Evolutionary conservation across 2,888 invertebrate genomes (phyloP).

Genomic region (Tetragonula carbonaria): DNA sequence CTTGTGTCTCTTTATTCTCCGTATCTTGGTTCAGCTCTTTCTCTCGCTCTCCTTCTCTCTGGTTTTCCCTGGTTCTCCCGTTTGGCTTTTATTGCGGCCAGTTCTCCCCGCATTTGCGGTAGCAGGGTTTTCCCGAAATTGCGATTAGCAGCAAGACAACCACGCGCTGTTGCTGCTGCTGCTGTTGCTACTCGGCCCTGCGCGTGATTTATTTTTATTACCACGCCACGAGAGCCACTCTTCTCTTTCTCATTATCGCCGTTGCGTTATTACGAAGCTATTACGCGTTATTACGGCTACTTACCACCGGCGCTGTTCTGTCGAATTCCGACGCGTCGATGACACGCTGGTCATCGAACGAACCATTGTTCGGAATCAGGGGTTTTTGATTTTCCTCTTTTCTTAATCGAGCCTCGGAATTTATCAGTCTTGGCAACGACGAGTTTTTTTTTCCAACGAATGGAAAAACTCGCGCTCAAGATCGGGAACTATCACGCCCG

Average conservation of each 20-base stretch:
- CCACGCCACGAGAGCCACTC: slow-evolving; percentile 2
- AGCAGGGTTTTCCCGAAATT: slow-evolving; percentile 65
- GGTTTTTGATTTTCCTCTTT: no score
- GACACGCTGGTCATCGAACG: not conserved
- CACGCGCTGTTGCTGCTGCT: slow-evolving; percentile 37
- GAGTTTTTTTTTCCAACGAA: no score
- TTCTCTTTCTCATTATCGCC: slow-evolving; percentile 50
- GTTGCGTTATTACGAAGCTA: slow-evolving; percentile 14
- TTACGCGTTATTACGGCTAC: slow-evolving; percentile 21
- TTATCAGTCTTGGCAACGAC: no score
- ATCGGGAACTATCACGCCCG: no score
- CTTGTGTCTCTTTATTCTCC: slow-evolving; percentile 34
- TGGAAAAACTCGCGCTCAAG: no score
- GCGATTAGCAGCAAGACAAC: slow-evolving; percentile 63
- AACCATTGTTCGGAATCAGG: no score
- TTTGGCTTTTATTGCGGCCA: slow-evolving; percentile 58
- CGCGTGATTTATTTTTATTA: slow-evolving; percentile 67
- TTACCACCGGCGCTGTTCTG: not conserved
- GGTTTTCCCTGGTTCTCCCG: not conserved
- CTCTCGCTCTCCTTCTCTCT: not conserved
- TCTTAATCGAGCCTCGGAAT: no score
- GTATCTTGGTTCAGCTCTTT: not conserved
- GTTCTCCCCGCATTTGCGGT: slow-evolving; percentile 62
- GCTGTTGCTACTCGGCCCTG: not conserved
- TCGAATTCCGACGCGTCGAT: not conserved